Evolutionary conservation across 92 coral and sea anemone genomes (phyloP).

Genomic region (Zoanthus solanderi): DNA sequence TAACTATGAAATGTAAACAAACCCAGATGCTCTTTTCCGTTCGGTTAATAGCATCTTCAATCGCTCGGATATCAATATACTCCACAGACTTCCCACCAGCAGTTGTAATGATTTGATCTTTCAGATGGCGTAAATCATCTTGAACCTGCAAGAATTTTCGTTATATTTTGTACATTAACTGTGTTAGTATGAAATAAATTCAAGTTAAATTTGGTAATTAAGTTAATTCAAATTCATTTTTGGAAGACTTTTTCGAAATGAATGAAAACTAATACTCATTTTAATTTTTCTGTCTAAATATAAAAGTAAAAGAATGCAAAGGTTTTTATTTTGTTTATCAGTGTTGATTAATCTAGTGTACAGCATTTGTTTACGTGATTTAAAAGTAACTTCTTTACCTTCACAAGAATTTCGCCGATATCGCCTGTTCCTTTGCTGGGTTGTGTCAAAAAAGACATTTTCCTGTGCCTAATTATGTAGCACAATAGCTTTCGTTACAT

Average conservation of each 20-base stretch:
- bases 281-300: background rate
- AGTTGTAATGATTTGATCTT: conserved; percentile 82
- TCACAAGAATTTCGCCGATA: conserved; percentile 95
- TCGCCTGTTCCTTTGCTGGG: conserved; percentile 77
- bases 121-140: conserved; percentile 97
- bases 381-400: conserved; percentile 63
- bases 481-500: background rate
- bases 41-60: conserved; percentile 93
- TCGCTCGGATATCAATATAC: conserved; percentile 74
- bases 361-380: background rate
- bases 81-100: conserved; percentile 71
- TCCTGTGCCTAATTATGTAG: background rate
- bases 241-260: background rate
- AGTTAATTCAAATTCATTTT: background rate
- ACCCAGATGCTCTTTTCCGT: conserved; percentile 97
- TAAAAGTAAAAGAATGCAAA: background rate
- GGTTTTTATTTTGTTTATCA: background rate
- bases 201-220: background rate
- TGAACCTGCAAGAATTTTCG: conserved; percentile 72
- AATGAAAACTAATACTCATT: background rate
- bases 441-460: conserved; percentile 95
- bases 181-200: background rate
- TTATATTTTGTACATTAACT: background rate
- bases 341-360: background rate
- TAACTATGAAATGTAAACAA: background rate